These are phyloP conservation scores for Magallana angulata DNA, from an alignment of 1,140 invertebrate genomes.

Conservation along the genomic window DNA sequence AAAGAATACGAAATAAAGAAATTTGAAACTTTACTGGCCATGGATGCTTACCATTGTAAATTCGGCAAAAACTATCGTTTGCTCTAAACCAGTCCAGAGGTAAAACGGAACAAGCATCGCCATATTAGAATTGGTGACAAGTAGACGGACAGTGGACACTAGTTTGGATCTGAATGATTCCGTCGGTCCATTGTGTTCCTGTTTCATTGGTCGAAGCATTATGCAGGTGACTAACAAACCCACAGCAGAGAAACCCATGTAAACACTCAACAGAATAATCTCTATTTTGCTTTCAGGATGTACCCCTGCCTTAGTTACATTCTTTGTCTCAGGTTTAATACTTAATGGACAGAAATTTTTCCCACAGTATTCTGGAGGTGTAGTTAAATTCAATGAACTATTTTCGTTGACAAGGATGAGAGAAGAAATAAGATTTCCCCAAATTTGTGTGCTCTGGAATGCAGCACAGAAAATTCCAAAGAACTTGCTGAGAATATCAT, in stretches of 20 bases:
- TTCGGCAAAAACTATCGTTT: slow-evolving; percentile 62
- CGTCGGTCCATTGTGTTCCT: slow-evolving; percentile 39
- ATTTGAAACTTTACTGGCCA: neutral
- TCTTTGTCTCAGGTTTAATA: slow-evolving; percentile 29
- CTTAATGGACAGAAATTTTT: slow-evolving; percentile 57
- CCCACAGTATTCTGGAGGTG: slow-evolving; percentile 53
- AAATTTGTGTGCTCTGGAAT: slow-evolving; percentile 69
- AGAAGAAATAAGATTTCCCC: slow-evolving; percentile 70
- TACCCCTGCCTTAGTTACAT: neutral
- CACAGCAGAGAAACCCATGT: slow-evolving; percentile 60
- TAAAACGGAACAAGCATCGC: slow-evolving; percentile 60
- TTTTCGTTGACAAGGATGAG: slow-evolving; percentile 56
- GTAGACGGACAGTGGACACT: slow-evolving; percentile 54
- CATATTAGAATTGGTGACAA: slow-evolving; percentile 61
- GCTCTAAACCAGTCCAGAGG: slow-evolving; percentile 63
- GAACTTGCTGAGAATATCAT: slow-evolving; percentile 63
- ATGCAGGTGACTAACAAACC: slow-evolving; percentile 60
- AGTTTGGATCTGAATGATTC: slow-evolving; percentile 52
- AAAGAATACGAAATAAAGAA: no score
- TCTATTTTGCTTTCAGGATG: slow-evolving; percentile 50
- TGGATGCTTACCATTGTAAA: slow-evolving; percentile 58
- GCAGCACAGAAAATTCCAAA: slow-evolving; percentile 71
- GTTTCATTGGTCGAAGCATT: slow-evolving; percentile 56
- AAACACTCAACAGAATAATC: slow-evolving; percentile 58
- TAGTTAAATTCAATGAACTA: slow-evolving; percentile 38